These are phyloP conservation scores for Andricus quercusramuli DNA, from an alignment of 2,888 invertebrate species.

Conservation along the genomic window DNA sequence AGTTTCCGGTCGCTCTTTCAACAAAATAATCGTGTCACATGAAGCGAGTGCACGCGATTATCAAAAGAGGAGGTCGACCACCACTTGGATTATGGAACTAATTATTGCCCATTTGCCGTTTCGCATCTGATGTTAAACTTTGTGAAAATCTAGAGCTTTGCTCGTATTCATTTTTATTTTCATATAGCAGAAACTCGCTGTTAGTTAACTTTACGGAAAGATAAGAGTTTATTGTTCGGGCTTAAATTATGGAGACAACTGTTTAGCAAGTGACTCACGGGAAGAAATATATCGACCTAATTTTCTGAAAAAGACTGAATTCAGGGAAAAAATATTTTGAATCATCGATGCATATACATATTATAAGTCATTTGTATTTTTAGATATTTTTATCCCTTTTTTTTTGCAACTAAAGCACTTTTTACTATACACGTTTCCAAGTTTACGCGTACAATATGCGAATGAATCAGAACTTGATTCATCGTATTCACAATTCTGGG, in stretches of 20 bases:
- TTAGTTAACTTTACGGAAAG: neutral
- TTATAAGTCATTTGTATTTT: neutral
- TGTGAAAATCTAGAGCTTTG: neutral
- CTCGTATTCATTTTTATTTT: neutral
- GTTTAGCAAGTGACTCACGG: slow-evolving; percentile 2
- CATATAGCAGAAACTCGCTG: neutral
- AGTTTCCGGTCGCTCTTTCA: slow-evolving; percentile 30
- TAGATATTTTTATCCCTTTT: neutral
- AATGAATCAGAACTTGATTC: neutral
- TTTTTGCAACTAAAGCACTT: neutral
- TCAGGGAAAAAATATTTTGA: neutral
- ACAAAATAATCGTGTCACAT: slow-evolving; percentile 30
- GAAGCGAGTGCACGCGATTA: slow-evolving; percentile 27
- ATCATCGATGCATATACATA: neutral
- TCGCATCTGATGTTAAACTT: neutral
- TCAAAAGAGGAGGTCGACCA: slow-evolving; percentile 1
- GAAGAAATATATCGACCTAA: neutral
- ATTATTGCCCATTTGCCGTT: slow-evolving; percentile 19
- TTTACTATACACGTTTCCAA: neutral
- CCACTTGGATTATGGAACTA: slow-evolving; percentile 9
- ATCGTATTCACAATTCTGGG: neutral
- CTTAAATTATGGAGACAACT: neutral
- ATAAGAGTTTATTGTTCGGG: neutral
- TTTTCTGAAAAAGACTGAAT: neutral
- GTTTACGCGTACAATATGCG: neutral